Conservation (phyloP, 2,888 invertebrate species). For the Drosophila demipolita region DNA sequence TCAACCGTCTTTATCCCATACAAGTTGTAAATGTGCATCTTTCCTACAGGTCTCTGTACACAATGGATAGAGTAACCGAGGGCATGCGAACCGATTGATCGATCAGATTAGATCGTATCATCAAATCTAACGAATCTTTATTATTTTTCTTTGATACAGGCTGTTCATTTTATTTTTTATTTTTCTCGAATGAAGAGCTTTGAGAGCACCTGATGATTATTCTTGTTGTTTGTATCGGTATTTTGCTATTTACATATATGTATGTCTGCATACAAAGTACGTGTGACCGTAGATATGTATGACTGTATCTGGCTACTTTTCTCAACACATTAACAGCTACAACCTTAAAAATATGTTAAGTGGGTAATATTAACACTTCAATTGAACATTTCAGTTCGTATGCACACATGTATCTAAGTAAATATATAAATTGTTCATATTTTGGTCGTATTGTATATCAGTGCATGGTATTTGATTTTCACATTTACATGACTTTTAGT, state of each 20-base stretch:
- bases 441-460: conserved; percentile 26
- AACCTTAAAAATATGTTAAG: conserved; percentile 78
- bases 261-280: conserved; percentile 24
- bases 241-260: conserved; percentile 6
- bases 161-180: background rate
- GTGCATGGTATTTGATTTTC: conserved; percentile 70
- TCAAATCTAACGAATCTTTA: background rate
- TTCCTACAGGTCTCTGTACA: conserved; percentile 16
- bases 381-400: conserved; percentile 69
- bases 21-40: conserved; percentile 42
- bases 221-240: conserved; percentile 1
- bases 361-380: conserved; percentile 80
- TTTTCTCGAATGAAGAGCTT: background rate
- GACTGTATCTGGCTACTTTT: conserved; percentile 19
- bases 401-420: conserved; percentile 10
- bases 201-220: background rate
- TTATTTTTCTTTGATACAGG: background rate
- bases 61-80: background rate
- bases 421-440: background rate
- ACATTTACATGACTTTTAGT: conserved; percentile 58
- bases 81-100: background rate
- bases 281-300: conserved; percentile 34
- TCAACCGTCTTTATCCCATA: conserved; percentile 38
- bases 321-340: conserved; percentile 65
- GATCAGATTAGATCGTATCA: background rate